Percentiles rank a stretch among this genome's conserved stretches.
Conservation (phyloP, 2,888 invertebrate species). For the Drosophila paranaensis region DNA sequence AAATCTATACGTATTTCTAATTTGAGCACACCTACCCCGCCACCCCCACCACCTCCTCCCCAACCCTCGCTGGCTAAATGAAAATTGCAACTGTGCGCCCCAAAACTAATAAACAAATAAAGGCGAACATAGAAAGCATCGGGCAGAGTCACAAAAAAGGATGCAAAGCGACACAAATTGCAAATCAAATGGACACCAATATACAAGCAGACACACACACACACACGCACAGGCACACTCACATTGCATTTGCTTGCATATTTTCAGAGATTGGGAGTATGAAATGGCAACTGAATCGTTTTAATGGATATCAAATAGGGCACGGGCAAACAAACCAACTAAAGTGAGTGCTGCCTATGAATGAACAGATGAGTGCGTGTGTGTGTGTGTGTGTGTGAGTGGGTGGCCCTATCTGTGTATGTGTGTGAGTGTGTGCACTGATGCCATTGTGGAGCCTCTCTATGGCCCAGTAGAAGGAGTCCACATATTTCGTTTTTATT, state of each 20-base stretch:
- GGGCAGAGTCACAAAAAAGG: conserved; percentile 24
- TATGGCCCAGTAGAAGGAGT: conserved; percentile 15
- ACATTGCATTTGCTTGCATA: conserved; percentile 51
- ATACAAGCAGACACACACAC: conserved; percentile 7
- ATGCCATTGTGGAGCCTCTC: conserved; percentile 27
- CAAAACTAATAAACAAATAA: conserved; percentile 70
- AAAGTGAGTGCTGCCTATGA: conserved; percentile 37
- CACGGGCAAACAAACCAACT: conserved; percentile 57
- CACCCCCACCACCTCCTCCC: not conserved
- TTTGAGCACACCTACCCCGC: not conserved
- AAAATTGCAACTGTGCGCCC: conserved; percentile 50
- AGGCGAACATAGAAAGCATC: conserved; percentile 22
- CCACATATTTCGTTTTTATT: conserved; percentile 28
- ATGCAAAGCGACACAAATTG: conserved; percentile 71
- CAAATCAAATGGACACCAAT: conserved; percentile 62
- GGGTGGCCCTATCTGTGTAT: conserved; percentile 2
- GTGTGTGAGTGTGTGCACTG: not conserved
- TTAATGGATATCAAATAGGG: conserved; percentile 82
- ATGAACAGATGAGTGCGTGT: conserved; percentile 20
- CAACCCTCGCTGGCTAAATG: conserved; percentile 24
- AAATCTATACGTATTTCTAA: conserved; percentile 1
- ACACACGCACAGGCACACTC: conserved; percentile 1
- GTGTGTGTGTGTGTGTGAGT: conserved; percentile 11
- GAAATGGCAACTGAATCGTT: conserved; percentile 71
- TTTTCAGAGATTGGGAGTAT: conserved; percentile 13